Conservation (phyloP, 2,113 vertebrate species). For the Origma solitaria region DNA sequence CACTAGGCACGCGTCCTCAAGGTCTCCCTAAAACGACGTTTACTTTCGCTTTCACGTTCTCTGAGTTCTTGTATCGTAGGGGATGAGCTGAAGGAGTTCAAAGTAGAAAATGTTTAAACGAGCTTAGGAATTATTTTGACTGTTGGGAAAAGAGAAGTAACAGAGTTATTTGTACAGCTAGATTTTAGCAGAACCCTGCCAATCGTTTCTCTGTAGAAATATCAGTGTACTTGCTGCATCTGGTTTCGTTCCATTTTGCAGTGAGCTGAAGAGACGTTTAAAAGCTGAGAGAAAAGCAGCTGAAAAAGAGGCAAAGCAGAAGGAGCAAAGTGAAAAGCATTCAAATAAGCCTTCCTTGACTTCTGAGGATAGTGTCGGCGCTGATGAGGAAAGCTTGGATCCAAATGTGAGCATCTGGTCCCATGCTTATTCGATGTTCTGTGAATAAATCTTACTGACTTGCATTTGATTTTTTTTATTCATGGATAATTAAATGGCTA, state of each 20-base stretch:
- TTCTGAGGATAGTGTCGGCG: conserved; percentile 43
- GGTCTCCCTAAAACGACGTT: too few species aligned
- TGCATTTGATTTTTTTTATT: background rate
- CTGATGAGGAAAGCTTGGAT: conserved; percentile 90
- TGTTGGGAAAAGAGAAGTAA: background rate
- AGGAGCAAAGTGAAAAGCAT: conserved; percentile 77
- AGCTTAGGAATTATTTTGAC: background rate
- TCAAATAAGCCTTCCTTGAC: background rate
- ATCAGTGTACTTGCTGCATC: background rate
- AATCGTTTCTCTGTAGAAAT: background rate
- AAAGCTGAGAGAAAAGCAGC: conserved; percentile 92
- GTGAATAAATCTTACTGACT: background rate
- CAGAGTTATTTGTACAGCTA: background rate
- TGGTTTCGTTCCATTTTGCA: conserved; percentile 36
- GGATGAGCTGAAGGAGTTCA: background rate
- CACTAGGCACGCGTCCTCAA: rapidly evolving
- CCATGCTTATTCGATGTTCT: background rate
- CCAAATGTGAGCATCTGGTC: conserved; percentile 82
- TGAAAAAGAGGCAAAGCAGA: conserved; percentile 89
- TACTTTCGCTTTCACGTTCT: background rate
- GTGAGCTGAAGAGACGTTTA: conserved; percentile 92
- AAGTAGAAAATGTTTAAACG: background rate
- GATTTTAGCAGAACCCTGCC: background rate
- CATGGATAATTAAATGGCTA: background rate
- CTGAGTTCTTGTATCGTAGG: rapidly evolving